Base-by-base conservation (phyloP, 2,888 invertebrate species). In the Drosophila yooni region DNA sequence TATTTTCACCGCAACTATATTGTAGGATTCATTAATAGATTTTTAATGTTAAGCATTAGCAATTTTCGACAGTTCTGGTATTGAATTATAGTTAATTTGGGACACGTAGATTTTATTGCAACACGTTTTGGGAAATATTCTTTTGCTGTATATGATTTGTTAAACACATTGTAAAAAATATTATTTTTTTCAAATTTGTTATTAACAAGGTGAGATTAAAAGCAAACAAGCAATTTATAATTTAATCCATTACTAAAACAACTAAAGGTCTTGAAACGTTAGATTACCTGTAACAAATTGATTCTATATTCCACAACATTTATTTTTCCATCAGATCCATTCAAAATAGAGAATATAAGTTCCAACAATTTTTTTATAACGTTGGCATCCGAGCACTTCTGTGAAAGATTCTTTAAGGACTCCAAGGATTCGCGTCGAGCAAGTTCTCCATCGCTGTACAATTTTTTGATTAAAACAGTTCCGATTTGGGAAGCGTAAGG, bases 291-390 rank as follows among this genome's bases (percentile, higher is more conserved):
- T 43, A 98, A 93, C 18, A 99, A 96, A 69, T 97, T 96, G 29
- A 98, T 96, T 93, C 98, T 97, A 92, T 98, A 98, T 79, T 97
- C 97, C 40, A 96, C 96, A 60, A 98, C 96, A 15, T 97, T 97
- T 59, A 99, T 94, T 92, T 99, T 99, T 11, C 98, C 98, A 92
- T 97, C 96, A 8, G 97, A 96, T 18, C 98, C 98, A 93, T 97
- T 95, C 90, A 98, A 96, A 46, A 97, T 96, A 6, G 95, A 96
- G 93, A 98, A 98, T 60, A 96, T 94, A 73, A 95, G 95, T 52
- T 95, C 94, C 1, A 98, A 93, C 72, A 98, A 92, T 67, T 94
- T 94, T 79, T 95, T 95, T 36, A 98, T 94, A 0, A 96, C 95
- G 25, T 94, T 94, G 0, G 94, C 92, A 81, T 96, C 95, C 27